Evolutionary conservation across 2,113 vertebrate species (phyloP).

Genomic region (Pyxicephalus adspersus): DNA sequence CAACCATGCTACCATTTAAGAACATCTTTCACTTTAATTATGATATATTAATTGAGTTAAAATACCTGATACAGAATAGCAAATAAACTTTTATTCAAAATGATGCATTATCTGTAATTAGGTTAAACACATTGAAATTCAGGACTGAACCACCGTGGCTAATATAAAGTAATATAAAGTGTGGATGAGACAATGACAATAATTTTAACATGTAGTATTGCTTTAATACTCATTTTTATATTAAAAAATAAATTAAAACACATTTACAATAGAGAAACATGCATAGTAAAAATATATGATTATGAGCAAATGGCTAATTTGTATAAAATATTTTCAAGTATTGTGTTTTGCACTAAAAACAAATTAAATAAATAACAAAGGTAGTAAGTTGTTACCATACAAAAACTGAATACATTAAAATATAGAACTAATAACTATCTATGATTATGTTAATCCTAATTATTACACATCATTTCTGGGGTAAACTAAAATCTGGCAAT

Average conservation of each 20-base stretch:
- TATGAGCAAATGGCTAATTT: conserved; percentile 15
- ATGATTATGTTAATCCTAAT: neutral
- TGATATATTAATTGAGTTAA: too few species aligned
- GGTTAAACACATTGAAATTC: too few species aligned
- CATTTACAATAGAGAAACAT: conserved; percentile 10
- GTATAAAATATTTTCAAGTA: conserved; percentile 40
- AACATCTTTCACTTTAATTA: too few species aligned
- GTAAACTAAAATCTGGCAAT: too few species aligned
- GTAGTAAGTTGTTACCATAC: neutral
- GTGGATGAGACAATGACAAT: neutral
- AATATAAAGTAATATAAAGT: too few species aligned
- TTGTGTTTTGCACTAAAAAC: conserved; percentile 10
- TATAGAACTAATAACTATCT: neutral
- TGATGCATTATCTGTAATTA: too few species aligned
- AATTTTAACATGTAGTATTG: conserved; percentile 17
- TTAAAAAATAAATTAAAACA: conserved; percentile 15
- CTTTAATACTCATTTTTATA: conserved; percentile 13
- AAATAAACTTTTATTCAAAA: too few species aligned
- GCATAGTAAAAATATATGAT: conserved; percentile 37
- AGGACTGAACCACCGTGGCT: too few species aligned
- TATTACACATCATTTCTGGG: too few species aligned
- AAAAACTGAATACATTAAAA: conserved; percentile 17
- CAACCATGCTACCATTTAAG: too few species aligned
- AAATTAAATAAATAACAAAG: conserved; percentile 30
- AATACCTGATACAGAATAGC: too few species aligned